Conservation (phyloP, 2,797 vertebrate species). For the Eulemur coronatus region DNA sequence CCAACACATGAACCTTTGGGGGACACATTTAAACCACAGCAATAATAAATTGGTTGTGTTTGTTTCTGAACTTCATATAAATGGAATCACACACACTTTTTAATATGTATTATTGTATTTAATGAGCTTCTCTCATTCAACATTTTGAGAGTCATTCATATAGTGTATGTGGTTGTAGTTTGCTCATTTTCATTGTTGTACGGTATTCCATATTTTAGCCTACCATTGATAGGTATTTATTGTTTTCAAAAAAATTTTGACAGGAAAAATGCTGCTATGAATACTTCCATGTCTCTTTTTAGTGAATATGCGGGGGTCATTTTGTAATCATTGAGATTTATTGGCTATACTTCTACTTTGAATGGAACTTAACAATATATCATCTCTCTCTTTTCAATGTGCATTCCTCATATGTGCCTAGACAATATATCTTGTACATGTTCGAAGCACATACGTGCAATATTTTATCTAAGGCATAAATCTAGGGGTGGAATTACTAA, state of each 20-base stretch:
- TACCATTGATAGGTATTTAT: background rate
- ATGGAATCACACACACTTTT: background rate
- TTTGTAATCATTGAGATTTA: background rate
- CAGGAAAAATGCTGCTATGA: background rate
- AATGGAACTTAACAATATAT: background rate
- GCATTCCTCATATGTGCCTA: background rate
- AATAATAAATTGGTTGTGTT: background rate
- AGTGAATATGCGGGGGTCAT: background rate
- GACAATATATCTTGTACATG: background rate
- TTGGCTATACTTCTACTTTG: background rate
- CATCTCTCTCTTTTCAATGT: background rate
- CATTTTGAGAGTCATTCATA: background rate
- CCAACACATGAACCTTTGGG: background rate
- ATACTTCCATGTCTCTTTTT: background rate
- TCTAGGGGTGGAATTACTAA: background rate
- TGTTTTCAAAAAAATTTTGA: background rate
- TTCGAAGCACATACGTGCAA: background rate
- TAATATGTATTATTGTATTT: background rate
- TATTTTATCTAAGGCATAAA: background rate
- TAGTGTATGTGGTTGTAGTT: background rate
- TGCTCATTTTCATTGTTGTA: background rate
- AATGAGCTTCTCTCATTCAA: background rate
- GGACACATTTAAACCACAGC: background rate
- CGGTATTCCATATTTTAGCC: background rate
- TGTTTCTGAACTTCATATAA: background rate